These are phyloP conservation scores for Oxystoma pomonae DNA, from an alignment of 2,888 invertebrate species.

Conservation along the genomic window DNA sequence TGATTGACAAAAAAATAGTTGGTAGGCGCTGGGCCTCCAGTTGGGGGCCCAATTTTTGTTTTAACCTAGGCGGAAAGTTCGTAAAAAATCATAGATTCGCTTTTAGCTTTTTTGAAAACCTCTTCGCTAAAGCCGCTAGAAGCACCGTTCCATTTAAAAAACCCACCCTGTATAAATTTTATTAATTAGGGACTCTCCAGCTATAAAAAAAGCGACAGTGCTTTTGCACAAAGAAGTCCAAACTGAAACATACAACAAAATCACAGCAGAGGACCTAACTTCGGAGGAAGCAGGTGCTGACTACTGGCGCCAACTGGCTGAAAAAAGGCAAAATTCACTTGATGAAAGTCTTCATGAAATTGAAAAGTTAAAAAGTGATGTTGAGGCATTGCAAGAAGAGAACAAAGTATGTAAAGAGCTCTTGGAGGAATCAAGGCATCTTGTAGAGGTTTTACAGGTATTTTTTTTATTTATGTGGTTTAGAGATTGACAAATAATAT, in stretches of 20 bases:
- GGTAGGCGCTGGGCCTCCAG: too few species aligned
- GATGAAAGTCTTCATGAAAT: conserved; percentile 72
- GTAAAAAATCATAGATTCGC: too few species aligned
- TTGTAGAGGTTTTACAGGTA: conserved; percentile 74
- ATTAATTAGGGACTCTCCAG: conserved; percentile 10
- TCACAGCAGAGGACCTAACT: conserved; percentile 67
- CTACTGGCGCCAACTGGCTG: conserved; percentile 75
- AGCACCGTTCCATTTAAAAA: too few species aligned
- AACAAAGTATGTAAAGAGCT: conserved; percentile 64
- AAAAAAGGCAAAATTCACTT: conserved; percentile 66
- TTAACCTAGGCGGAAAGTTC: too few species aligned
- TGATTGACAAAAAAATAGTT: too few species aligned
- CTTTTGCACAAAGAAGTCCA: conserved; percentile 58
- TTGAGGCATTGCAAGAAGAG: conserved; percentile 54
- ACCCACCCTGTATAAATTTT: too few species aligned
- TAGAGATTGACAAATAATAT: too few species aligned
- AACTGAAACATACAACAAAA: conserved; percentile 50
- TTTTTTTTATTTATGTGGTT: too few species aligned
- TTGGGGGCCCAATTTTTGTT: too few species aligned
- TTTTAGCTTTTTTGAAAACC: too few species aligned
- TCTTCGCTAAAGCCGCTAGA: too few species aligned
- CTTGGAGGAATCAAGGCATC: conserved; percentile 68
- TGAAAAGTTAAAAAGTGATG: conserved; percentile 53
- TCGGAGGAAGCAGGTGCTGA: conserved; percentile 65
- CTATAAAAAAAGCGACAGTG: conserved; percentile 44